Evolutionary conservation across 2,888 invertebrate species (phyloP).

Genomic region (Pardosa pseudoannulata): DNA sequence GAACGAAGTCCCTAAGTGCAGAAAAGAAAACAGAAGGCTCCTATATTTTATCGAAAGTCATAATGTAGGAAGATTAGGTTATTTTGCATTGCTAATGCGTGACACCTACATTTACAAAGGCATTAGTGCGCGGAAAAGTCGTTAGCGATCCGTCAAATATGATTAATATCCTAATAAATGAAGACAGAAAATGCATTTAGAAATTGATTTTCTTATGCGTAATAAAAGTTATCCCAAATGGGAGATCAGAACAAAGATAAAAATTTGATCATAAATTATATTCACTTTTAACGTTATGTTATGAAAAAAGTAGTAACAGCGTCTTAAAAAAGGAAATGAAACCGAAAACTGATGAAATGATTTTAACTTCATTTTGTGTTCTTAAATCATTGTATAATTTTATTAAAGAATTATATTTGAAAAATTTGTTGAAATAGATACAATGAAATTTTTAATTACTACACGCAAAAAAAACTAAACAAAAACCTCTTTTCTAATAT

Average conservation of each 20-base stretch:
- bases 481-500: no score
- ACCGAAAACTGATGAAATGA: no score
- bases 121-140: constrained; percentile 31
- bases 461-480: no score
- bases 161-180: constrained; percentile 40
- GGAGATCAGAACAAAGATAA: neutral
- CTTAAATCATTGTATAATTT: no score
- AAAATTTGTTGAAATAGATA: no score
- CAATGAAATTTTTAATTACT: no score
- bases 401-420: no score
- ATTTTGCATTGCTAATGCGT: constrained; percentile 40
- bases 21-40: constrained; percentile 19
- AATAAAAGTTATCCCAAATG: constrained; percentile 14
- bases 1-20: neutral
- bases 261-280: neutral
- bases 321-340: no score
- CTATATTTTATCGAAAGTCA: constrained; percentile 17
- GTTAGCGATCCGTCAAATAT: constrained; percentile 29
- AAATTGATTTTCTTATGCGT: constrained; percentile 10
- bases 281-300: neutral
- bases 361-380: no score
- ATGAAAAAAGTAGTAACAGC: neutral
- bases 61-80: constrained; percentile 23
- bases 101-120: constrained; percentile 33
- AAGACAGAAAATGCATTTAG: constrained; percentile 21